Percentiles rank a stretch among this genome's conserved stretches.
Evolutionary conservation across 2,797 vertebrate genomes (phyloP).

Genomic region (Lindbergichthys nudifrons): DNA sequence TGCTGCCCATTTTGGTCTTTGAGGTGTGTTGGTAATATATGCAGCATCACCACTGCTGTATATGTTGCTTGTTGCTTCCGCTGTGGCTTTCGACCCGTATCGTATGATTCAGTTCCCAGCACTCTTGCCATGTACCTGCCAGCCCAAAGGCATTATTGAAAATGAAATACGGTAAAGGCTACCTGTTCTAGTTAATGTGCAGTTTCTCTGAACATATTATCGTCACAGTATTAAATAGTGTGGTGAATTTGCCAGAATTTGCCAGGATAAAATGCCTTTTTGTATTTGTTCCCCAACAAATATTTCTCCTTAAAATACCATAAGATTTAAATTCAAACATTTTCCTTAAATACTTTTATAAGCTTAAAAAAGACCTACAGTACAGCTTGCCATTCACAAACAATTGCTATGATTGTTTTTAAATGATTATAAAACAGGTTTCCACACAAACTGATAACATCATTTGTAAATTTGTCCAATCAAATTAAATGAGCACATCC

Average conservation of each 20-base stretch:
- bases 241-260: background rate
- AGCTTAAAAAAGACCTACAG: too few species aligned
- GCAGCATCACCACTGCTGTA: slow-evolving; percentile 21
- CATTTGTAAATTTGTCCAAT: too few species aligned
- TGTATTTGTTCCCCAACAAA: background rate
- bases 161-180: slow-evolving; percentile 8
- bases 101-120: slow-evolving; percentile 53
- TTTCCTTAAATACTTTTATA: background rate
- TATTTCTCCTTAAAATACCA: background rate
- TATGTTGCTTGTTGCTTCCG: slow-evolving; percentile 55
- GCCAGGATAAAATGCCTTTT: background rate
- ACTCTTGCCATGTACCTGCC: background rate
- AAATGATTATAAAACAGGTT: background rate
- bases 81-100: slow-evolving; percentile 59
- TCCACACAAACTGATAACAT: background rate
- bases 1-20: slow-evolving; percentile 42
- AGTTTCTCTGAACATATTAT: background rate
- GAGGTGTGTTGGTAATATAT: slow-evolving; percentile 23
- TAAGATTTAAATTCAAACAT: background rate
- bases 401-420: background rate
- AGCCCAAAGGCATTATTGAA: background rate
- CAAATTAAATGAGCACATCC: background rate
- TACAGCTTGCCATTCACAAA: background rate
- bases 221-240: background rate
- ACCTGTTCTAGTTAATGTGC: background rate